Evolutionary conservation across 2,888 invertebrate genomes (phyloP), one percentile per base, ranked within the genome.

Genomic region (Lutraria lutraria): DNA sequence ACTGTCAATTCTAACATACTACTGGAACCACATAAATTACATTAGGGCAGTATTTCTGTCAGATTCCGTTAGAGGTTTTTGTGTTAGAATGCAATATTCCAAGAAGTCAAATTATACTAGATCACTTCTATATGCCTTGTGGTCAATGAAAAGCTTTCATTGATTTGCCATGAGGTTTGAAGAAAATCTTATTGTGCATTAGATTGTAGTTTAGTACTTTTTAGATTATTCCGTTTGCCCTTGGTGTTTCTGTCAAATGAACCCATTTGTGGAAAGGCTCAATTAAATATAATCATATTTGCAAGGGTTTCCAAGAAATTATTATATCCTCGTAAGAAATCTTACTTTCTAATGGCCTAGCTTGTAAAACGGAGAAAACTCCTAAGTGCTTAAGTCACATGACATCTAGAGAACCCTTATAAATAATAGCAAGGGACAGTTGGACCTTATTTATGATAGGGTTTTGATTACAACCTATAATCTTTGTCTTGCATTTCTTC

Each of bases 141-240:
- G 63, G 63, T 68, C 63, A 68, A 68, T 68, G 63, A 68, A 68
- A 68, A 25, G 63, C 63, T 68, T 68, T 25, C 63, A 25, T 76
- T 34, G 34, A 76, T 76, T 76, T 76, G 34, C 34, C 21, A 21
- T 56, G 21, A 16, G 21, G 56, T 56, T 19, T 56, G 16, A 34
- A 16, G 31, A 76, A 76, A 76, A 25, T 31, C 72, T 29, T 19
- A 76, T 68, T 34, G 16, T 76, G 34, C 29, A 76, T 31, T 31
- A 76, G 16, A 76, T 34, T 76, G 6, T 76, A 34, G 31, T 34
- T 76, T 31, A 68, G 21, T 68, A 43, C 63, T 25, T 68, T 6
- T 25, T 68, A 68, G 25, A 25, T 25, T 68, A n/a, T 25, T 68
- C 63, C 21, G 6, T 21, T 68, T 68, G 63, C 25, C 63, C 12